phyloP scores from a whole-genome alignment of 2,888 invertebrate genomes.

The Embidobia sp. region DNA sequence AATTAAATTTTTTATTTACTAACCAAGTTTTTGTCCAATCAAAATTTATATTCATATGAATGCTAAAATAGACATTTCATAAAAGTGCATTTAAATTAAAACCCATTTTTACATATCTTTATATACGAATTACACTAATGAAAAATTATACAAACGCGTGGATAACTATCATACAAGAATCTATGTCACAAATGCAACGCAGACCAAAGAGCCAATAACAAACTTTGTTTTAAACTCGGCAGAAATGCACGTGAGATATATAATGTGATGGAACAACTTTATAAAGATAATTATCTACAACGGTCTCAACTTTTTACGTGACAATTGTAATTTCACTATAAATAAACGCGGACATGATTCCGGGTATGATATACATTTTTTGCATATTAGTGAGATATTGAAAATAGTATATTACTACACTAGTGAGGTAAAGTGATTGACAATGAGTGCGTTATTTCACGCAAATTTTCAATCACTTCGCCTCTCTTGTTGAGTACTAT shows the following conservation, averaged over 20 bases:
- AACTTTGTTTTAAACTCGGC: constrained; percentile 26
- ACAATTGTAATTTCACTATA: constrained; percentile 7
- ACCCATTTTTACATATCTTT: no score
- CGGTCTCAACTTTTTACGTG: constrained; percentile 19
- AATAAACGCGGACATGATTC: constrained; percentile 3
- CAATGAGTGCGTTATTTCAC: no score
- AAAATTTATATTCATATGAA: no score
- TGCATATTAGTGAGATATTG: no score
- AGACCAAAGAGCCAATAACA: constrained; percentile 27
- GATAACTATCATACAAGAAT: constrained; percentile 8
- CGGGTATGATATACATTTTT: background rate
- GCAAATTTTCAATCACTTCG: no score
- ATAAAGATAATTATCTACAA: constrained; percentile 34
- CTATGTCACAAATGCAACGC: constrained; percentile 8
- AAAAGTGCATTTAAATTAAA: no score
- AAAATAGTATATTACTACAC: no score
- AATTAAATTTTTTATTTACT: no score
- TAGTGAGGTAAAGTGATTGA: no score
- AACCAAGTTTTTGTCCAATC: no score
- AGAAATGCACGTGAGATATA: constrained; percentile 20
- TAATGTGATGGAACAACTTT: constrained; percentile 36
- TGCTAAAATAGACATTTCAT: no score
- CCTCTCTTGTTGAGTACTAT: no score
- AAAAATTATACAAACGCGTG: constrained; percentile 13
- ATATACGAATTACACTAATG: constrained; percentile 5